Conservation (phyloP, 2,888 invertebrate genomes). For the Aspidiotus destructor region DNA sequence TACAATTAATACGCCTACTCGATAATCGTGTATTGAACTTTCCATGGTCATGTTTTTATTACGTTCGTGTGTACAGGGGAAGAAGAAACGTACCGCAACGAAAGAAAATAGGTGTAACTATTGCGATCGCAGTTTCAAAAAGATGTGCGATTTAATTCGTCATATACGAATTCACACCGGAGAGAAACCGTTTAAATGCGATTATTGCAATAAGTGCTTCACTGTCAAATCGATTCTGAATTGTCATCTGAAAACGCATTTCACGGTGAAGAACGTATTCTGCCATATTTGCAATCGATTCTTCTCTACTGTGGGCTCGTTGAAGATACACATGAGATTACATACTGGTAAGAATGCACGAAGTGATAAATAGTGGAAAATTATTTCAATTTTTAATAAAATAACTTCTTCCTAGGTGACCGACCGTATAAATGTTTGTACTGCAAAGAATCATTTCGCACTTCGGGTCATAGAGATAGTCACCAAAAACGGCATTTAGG, state of each 20-base stretch:
- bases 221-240: conserved; percentile 57
- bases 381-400: background rate
- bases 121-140: conserved; percentile 57
- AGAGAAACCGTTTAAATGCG: conserved; percentile 55
- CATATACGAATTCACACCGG: conserved; percentile 52
- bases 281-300: conserved; percentile 54
- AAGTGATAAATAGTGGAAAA: background rate
- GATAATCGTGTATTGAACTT: background rate
- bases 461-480: conserved; percentile 55
- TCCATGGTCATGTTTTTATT: background rate
- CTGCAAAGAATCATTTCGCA: conserved; percentile 55
- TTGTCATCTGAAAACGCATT: conserved; percentile 53
- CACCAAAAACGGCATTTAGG: conserved; percentile 49
- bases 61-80: conserved; percentile 35
- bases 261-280: conserved; percentile 48
- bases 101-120: conserved; percentile 45
- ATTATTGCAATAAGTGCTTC: conserved; percentile 49
- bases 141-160: conserved; percentile 52
- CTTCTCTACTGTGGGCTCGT: conserved; percentile 56
- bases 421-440: conserved; percentile 53
- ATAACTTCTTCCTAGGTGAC: conserved; percentile 42
- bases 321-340: conserved; percentile 57
- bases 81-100: conserved; percentile 35
- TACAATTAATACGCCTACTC: background rate
- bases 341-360: conserved; percentile 47